Evolutionary conservation across 2,888 invertebrate species (phyloP).

Genomic region (Bedellia somnulentella): DNA sequence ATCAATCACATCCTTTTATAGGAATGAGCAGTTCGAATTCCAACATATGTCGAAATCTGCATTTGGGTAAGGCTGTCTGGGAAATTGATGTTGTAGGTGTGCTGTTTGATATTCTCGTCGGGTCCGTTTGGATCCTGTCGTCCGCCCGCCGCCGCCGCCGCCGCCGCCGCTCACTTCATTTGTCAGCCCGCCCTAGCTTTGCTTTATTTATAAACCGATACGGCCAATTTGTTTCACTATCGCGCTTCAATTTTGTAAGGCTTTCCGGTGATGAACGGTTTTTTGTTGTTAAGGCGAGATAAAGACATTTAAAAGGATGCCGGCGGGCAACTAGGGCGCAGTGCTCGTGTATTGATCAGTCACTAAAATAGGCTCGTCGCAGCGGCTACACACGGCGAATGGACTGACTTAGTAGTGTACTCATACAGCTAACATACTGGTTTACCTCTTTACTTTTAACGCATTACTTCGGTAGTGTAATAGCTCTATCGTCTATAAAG

Average conservation of each 20-base stretch:
- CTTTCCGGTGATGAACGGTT: no score
- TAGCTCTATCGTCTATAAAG: no score
- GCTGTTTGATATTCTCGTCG: conserved; percentile 36
- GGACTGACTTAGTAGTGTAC: no score
- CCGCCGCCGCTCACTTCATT: conserved; percentile 41
- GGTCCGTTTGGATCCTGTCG: conserved; percentile 28
- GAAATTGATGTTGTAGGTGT: conserved; percentile 13
- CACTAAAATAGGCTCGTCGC: conserved; percentile 40
- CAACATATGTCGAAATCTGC: conserved; percentile 11
- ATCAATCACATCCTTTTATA: no score
- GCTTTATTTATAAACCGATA: conserved; percentile 5
- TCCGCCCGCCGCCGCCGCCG: conserved; percentile 9
- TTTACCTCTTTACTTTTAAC: no score
- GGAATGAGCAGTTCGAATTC: no score
- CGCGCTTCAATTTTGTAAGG: no score
- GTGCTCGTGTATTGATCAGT: conserved; percentile 45
- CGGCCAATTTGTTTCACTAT: conserved; percentile 2
- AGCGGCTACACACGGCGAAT: conserved; percentile 18
- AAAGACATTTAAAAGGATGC: no score
- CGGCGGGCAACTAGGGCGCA: conserved; percentile 41
- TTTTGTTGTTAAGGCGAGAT: no score
- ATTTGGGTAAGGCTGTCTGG: conserved; percentile 21
- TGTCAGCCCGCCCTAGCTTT: conserved; percentile 18
- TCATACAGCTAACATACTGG: no score
- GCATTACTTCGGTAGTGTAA: no score